Percentiles rank a stretch among this genome's conserved stretches.
Conservation (phyloP, 2,797 vertebrate species). For the Menidia menidia region DNA sequence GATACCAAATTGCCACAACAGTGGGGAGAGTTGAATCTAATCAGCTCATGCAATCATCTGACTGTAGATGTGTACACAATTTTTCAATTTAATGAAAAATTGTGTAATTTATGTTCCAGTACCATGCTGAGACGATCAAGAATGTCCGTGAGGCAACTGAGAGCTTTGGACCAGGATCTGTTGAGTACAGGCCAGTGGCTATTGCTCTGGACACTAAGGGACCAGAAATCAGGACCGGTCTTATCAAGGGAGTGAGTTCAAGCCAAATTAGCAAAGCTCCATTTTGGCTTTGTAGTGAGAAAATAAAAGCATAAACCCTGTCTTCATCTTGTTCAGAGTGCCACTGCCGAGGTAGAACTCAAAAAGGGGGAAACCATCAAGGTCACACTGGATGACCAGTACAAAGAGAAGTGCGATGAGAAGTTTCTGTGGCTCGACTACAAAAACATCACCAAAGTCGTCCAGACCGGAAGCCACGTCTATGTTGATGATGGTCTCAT, state of each 20-base stretch:
- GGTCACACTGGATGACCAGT: conserved; percentile 90
- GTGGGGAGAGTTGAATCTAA: not conserved
- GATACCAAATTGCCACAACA: not conserved
- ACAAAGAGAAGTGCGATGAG: conserved; percentile 93
- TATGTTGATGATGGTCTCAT: conserved; percentile 95
- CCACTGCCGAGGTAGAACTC: conserved; percentile 95
- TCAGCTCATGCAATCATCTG: not conserved
- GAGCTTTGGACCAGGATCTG: conserved; percentile 91
- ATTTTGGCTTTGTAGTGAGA: not conserved
- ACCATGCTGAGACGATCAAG: conserved; percentile 96
- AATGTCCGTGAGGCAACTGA: conserved; percentile 93
- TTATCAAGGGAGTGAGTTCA: conserved; percentile 95
- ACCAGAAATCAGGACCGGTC: conserved; percentile 98
- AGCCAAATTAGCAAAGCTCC: not conserved
- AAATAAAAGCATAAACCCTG: not conserved
- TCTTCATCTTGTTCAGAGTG: conserved; percentile 83
- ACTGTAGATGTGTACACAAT: not conserved
- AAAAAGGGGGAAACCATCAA: conserved; percentile 90
- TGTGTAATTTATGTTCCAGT: conserved; percentile 68
- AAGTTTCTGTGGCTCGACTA: conserved; percentile 94
- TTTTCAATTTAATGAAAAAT: not conserved
- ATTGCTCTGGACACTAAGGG: conserved; percentile 98
- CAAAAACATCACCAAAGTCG: conserved; percentile 94
- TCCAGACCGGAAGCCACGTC: conserved; percentile 88
- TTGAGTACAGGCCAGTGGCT: conserved; percentile 92